phyloP scores from a whole-genome alignment of 1,140 invertebrate genomes.

The Euura lappo region DNA sequence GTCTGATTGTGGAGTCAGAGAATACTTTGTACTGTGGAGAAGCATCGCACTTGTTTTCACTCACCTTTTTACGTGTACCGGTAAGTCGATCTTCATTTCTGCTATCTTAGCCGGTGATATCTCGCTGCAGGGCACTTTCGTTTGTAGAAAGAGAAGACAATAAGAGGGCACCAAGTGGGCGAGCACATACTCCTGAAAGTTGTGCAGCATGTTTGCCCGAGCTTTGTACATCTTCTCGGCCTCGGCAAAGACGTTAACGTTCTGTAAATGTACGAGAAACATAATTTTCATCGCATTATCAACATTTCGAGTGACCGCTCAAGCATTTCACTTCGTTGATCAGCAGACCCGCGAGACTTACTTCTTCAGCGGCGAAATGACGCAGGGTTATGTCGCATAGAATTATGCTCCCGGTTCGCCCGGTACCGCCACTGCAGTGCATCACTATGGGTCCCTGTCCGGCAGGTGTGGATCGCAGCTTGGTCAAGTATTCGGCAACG shows the following conservation, averaged over 20 bases:
- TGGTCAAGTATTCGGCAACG: conserved; percentile 72
- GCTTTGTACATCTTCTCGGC: conserved; percentile 32
- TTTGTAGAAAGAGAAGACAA: conserved; percentile 35
- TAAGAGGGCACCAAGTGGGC: conserved; percentile 44
- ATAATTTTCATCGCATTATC: too few species aligned
- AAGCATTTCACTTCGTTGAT: not conserved
- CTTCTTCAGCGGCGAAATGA: not conserved
- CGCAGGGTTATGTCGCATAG: conserved; percentile 53
- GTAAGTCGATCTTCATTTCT: conserved; percentile 31
- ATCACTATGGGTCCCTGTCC: conserved; percentile 89
- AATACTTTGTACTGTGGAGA: too few species aligned
- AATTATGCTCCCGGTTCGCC: conserved; percentile 73
- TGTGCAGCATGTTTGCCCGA: conserved; percentile 49
- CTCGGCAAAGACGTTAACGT: conserved; percentile 39
- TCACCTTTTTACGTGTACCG: conserved; percentile 35
- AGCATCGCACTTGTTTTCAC: not conserved
- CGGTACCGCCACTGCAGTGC: conserved; percentile 77
- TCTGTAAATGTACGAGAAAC: conserved; percentile 19
- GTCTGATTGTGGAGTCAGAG: conserved; percentile 17
- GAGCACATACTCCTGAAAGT: conserved; percentile 45
- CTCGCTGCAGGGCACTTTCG: conserved; percentile 36
- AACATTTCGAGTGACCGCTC: not conserved
- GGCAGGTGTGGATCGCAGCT: conserved; percentile 67
- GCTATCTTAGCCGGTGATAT: conserved; percentile 28
- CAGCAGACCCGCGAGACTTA: not conserved